Conservation (phyloP, 30 jellyfish, hydroid and myxozoan genomes). For the Aurelia aurita complex sp. Pacific region DNA sequence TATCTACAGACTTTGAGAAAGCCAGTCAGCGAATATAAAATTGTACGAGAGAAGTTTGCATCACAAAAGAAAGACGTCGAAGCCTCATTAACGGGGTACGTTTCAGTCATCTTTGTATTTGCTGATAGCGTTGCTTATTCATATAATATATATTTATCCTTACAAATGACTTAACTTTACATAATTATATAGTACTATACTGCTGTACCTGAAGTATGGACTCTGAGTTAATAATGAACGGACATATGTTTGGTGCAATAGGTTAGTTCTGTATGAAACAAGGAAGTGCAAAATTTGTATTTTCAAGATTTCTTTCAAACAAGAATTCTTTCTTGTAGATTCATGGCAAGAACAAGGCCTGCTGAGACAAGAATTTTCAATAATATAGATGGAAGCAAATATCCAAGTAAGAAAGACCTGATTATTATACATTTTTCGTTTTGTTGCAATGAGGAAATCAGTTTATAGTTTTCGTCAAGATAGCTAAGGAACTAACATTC, state of each 20-base stretch:
- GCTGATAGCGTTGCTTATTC: neutral
- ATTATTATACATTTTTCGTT: too few species aligned
- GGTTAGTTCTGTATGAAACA: too few species aligned
- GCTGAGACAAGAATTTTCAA: conserved; percentile 69
- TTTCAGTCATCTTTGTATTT: neutral
- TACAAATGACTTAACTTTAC: neutral
- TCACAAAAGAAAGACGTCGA: conserved; percentile 77
- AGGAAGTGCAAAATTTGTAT: too few species aligned
- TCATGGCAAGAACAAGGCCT: conserved; percentile 83
- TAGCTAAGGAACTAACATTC: too few species aligned
- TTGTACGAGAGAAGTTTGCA: conserved; percentile 86
- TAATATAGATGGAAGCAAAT: conserved; percentile 46
- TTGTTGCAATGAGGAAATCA: too few species aligned
- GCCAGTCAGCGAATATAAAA: conserved; percentile 79
- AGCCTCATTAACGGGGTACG: conserved; percentile 75
- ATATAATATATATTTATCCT: neutral
- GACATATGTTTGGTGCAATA: too few species aligned
- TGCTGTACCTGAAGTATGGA: too few species aligned
- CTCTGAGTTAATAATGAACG: too few species aligned
- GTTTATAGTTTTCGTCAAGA: too few species aligned
- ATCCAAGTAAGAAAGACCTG: conserved; percentile 48
- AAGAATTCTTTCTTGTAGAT: conserved; percentile 12
- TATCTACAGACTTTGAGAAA: conserved; percentile 73
- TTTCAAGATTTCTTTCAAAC: too few species aligned
- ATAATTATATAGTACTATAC: neutral